Evolutionary conservation across 2,888 invertebrate species (phyloP).

Genomic region (Drosophila anceps): DNA sequence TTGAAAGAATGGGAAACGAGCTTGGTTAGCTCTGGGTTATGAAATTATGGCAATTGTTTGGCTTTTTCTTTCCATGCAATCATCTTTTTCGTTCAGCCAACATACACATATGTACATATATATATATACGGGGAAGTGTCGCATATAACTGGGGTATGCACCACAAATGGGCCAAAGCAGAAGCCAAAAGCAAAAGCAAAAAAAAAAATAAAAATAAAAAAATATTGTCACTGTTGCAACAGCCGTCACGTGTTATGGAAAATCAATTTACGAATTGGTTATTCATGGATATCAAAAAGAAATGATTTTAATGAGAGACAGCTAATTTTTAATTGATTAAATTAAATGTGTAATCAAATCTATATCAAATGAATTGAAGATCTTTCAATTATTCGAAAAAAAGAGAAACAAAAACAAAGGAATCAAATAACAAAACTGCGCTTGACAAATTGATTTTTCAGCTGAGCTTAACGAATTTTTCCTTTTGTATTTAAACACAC

Average conservation of each 20-base stretch:
- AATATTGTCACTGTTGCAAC: conserved; percentile 33
- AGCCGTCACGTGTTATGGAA: conserved; percentile 45
- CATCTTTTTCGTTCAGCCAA: conserved; percentile 28
- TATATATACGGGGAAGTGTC: conserved; percentile 49
- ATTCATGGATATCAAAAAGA: neutral
- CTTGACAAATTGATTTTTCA: conserved; percentile 14
- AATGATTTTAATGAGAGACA: neutral
- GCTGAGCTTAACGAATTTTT: neutral
- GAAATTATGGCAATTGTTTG: conserved; percentile 73
- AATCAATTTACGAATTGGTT: conserved; percentile 45
- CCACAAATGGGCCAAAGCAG: conserved; percentile 53
- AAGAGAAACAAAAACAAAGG: conserved; percentile 2
- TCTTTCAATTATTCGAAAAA: conserved; percentile 13
- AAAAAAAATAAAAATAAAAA: conserved; percentile 20
- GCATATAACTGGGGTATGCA: conserved; percentile 33
- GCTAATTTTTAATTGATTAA: neutral
- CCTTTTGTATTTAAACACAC: conserved; percentile 1
- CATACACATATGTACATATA: neutral
- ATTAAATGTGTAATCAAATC: neutral
- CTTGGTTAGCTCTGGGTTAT: conserved; percentile 63
- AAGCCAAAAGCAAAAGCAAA: conserved; percentile 3
- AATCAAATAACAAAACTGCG: conserved; percentile 13
- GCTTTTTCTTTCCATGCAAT: conserved; percentile 53
- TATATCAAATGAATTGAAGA: neutral
- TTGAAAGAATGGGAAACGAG: conserved; percentile 65